phyloP scores from a whole-genome alignment of 2,113 vertebrate species.

The Callithrix jacchus region DNA sequence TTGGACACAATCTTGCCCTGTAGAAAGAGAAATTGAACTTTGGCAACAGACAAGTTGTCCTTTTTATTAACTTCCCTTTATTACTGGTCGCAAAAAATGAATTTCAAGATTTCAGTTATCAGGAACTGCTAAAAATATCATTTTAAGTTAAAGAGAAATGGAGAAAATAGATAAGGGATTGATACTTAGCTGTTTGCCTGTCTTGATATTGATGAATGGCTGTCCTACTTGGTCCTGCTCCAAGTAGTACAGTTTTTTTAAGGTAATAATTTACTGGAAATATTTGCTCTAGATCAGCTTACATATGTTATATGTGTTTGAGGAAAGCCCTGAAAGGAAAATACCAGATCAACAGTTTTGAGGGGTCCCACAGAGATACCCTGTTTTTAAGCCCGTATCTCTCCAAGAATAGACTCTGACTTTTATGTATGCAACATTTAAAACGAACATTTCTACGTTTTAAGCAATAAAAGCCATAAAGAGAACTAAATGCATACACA shows the following conservation, averaged over 20 bases:
- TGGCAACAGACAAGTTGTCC: not conserved
- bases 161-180: not conserved
- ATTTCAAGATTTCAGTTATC: not conserved
- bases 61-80: not conserved
- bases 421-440: not conserved
- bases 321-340: not conserved
- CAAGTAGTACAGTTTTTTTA: not conserved
- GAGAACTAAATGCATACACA: not conserved
- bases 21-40: not conserved
- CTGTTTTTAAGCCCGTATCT: too few relatives aligned
- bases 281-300: not conserved
- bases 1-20: not conserved
- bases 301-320: not conserved
- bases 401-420: not conserved
- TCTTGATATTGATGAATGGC: not conserved
- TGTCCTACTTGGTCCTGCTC: not conserved
- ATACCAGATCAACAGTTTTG: not conserved
- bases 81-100: not conserved
- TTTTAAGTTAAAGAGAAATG: not conserved
- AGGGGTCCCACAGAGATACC: not conserved
- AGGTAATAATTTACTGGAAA: not conserved
- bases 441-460: not conserved
- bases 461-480: not conserved
- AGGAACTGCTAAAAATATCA: not conserved
- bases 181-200: not conserved